These are phyloP conservation scores for Electrophaes corylata DNA, from an alignment of 2,888 invertebrate species.

Conservation along the genomic window DNA sequence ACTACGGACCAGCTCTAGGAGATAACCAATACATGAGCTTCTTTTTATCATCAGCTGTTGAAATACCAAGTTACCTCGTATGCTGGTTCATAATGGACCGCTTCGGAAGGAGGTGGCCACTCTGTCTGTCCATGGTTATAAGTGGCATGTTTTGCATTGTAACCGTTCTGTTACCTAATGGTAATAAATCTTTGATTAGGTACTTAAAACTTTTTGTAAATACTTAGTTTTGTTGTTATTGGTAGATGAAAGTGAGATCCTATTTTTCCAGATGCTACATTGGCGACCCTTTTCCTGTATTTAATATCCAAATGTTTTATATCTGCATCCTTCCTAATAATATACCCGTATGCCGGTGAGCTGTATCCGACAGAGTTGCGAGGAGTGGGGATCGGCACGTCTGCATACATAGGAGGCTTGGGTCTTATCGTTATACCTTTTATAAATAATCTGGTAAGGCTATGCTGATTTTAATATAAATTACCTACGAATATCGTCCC, in stretches of 20 bases:
- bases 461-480: neutral
- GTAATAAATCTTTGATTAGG: conserved; percentile 65
- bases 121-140: conserved; percentile 93
- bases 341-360: conserved; percentile 96
- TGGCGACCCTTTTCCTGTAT: conserved; percentile 89
- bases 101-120: conserved; percentile 94
- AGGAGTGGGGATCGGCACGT: conserved; percentile 95
- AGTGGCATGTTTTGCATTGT: conserved; percentile 93
- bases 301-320: conserved; percentile 94
- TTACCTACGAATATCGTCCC: neutral
- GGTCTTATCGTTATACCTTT: conserved; percentile 96
- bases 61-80: conserved; percentile 94
- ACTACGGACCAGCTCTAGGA: conserved; percentile 95
- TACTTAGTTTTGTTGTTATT: neutral
- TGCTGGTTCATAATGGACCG: conserved; percentile 96
- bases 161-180: conserved; percentile 92
- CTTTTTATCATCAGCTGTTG: conserved; percentile 93
- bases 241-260: conserved; percentile 27
- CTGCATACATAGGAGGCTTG: conserved; percentile 94
- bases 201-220: conserved; percentile 27
- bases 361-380: conserved; percentile 95
- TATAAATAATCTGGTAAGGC: conserved; percentile 93
- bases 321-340: conserved; percentile 95
- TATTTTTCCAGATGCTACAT: conserved; percentile 87
- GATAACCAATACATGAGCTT: conserved; percentile 95